Evolutionary conservation across 2,888 invertebrate species (phyloP).

Genomic region (Nasonovia ribisnigri): DNA sequence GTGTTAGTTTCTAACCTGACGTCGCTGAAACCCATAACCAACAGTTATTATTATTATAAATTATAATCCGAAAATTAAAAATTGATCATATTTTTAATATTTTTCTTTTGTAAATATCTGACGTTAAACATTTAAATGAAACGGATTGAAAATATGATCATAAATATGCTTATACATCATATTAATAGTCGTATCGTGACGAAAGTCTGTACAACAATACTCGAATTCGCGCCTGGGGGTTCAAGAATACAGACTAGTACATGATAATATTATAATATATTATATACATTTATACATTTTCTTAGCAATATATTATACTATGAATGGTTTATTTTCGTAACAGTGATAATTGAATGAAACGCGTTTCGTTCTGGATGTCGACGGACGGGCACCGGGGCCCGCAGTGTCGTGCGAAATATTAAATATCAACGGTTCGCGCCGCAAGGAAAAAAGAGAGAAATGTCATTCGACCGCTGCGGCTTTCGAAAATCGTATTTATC

Average conservation of each 20-base stretch:
- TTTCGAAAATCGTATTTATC: not conserved
- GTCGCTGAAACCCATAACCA: not conserved
- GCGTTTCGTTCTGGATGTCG: not conserved
- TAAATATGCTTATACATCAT: not conserved
- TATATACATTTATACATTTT: not conserved
- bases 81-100: not conserved
- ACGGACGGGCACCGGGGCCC: not conserved
- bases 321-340: not conserved
- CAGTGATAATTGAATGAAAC: not conserved
- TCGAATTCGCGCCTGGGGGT: not conserved
- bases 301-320: not conserved
- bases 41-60: not conserved
- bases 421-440: not conserved
- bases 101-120: not conserved
- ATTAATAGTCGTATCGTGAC: slow-evolving; percentile 5
- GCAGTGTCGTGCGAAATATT: not conserved
- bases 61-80: not conserved
- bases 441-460: not conserved
- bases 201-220: not conserved
- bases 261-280: no score
- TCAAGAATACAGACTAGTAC: not conserved
- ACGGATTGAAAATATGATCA: not conserved
- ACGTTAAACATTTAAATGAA: not conserved
- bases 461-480: not conserved
- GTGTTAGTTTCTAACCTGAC: not conserved